Base-by-base conservation (phyloP, 2,888 invertebrate species). In the Eupithecia subumbrata region DNA sequence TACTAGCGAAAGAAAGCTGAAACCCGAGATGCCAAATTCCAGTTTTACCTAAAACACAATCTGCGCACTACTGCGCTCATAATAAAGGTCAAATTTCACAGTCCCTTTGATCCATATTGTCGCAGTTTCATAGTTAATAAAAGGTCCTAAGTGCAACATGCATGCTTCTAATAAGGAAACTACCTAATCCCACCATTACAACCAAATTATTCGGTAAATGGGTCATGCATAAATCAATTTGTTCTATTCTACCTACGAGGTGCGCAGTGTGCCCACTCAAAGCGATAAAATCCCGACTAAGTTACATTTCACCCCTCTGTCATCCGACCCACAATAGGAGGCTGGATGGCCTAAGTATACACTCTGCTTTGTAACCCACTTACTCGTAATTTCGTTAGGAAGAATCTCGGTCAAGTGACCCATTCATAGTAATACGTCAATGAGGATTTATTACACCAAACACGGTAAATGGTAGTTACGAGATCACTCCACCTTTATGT, bases 391-490 rank as follows among this genome's bases (percentile, higher is more conserved):
- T 78, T 72, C 63, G 74, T 74, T 77, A 70, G 75, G 73, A 64
- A 75, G 72, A 77, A 77, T 77, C 73, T 77, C 77, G 77, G 75
- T 75, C 77, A 77, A 77, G 75, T 71, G 75, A 45, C 72, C 75
- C 71, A 73, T 77, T 75, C 75, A 74, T 75, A 70, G 77, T 75
- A 75, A 75, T 73, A 75, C n/a, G 72, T 77, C 77, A 77, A 77
- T 69, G 56, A 71, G 74, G 71, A 77, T 77, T 75, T 77, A 77
- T 77, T 77, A 73, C 75, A 40, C 73, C 77, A 71, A 77, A 75
- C 75, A 75, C 45, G 69, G 77, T 77, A 73, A 72, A 75, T 77
- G 75, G 77, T 71, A 71, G 69, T 73, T 68, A 73, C 77, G 68
- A 69, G 64, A 72, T 75, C 60, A 68, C 70, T 69, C 64, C 56